These are phyloP conservation scores for Patella depressa DNA, from an alignment of 2,888 invertebrate species.

Conservation along the genomic window DNA sequence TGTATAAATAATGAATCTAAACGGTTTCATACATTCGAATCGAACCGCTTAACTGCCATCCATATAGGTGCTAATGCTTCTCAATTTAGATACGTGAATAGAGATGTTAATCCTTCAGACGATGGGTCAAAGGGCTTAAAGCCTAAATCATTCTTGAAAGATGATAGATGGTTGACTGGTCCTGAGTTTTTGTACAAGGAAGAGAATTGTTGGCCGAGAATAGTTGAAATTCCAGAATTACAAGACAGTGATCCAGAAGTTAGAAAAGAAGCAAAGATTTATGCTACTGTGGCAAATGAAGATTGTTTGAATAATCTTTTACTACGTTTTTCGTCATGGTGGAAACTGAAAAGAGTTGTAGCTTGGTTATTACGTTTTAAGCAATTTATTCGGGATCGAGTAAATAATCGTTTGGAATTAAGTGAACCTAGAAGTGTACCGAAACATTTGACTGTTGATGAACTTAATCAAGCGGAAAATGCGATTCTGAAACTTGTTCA, in stretches of 20 bases:
- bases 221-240: not conserved
- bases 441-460: not conserved
- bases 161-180: conserved; percentile 2
- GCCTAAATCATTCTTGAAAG: not conserved
- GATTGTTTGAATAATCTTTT: not conserved
- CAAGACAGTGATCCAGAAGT: not conserved
- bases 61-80: not conserved
- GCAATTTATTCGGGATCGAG: not conserved
- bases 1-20: not conserved
- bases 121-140: conserved; percentile 6
- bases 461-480: not conserved
- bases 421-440: not conserved
- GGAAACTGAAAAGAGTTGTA: not conserved
- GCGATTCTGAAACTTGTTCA: no score
- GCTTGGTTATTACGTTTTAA: conserved; percentile 3
- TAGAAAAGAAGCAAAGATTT: not conserved
- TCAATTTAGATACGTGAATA: conserved; percentile 8
- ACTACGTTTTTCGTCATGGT: not conserved
- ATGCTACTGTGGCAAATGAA: not conserved
- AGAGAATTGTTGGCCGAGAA: not conserved
- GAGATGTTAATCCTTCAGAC: not conserved
- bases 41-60: not conserved
- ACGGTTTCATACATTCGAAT: conserved; percentile 10
- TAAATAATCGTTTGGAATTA: not conserved
- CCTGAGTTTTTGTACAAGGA: conserved; percentile 3